Evolutionary conservation across 2,113 vertebrate species (phyloP).

Genomic region (Copsychus sechellarum): DNA sequence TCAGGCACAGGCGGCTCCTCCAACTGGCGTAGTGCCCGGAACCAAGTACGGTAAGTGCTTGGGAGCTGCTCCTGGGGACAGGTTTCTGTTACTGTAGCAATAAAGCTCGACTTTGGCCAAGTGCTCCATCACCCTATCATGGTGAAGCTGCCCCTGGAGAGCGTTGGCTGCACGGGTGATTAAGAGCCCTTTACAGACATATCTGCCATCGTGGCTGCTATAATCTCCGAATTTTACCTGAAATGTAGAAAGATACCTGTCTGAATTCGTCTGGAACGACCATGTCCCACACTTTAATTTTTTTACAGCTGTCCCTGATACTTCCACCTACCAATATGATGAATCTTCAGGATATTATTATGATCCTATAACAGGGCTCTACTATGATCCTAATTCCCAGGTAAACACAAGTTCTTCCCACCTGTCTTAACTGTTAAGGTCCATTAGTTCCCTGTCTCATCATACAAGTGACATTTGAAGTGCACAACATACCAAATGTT

Average conservation of each 20-base stretch:
- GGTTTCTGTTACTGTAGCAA: not conserved
- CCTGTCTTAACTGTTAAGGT: not conserved
- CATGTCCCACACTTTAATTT: conserved; percentile 1
- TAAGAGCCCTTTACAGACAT: not conserved
- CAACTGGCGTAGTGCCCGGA: conserved; percentile 78
- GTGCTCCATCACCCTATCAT: not conserved
- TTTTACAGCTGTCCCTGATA: conserved; percentile 87
- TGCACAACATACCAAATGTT: not conserved
- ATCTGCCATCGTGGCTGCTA: not conserved
- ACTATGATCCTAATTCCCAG: conserved; percentile 95
- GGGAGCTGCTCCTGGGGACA: not conserved
- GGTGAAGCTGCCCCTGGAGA: conserved; percentile 14
- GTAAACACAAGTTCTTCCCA: conserved; percentile 71
- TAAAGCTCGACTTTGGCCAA: not conserved
- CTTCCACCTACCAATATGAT: conserved; percentile 94
- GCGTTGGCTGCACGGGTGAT: not conserved
- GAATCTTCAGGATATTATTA: conserved; percentile 98
- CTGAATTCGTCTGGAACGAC: not conserved
- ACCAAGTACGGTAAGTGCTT: conserved; percentile 78
- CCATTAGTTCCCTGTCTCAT: not conserved
- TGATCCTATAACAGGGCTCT: conserved; percentile 91
- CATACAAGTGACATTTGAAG: not conserved
- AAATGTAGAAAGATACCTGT: not conserved
- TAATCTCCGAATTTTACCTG: not conserved
- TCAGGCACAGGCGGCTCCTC: conserved; percentile 71